These are phyloP conservation scores for Clostera curtula DNA, from an alignment of 2,888 invertebrate species.

Conservation along the genomic window DNA sequence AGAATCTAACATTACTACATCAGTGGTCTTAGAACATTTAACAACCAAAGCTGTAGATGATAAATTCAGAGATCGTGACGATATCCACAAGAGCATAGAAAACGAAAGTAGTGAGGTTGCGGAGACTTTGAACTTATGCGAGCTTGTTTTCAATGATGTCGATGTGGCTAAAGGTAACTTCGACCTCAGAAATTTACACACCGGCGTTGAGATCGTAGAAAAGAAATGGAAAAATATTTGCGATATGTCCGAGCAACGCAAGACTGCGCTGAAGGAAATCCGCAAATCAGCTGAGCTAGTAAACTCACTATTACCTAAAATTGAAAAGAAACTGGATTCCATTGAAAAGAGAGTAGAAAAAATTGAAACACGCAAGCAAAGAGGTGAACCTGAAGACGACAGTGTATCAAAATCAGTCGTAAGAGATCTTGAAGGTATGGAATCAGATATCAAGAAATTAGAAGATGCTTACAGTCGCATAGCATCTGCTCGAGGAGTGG, in stretches of 20 bases:
- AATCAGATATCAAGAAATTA: conserved; percentile 76
- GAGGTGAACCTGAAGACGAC: conserved; percentile 61
- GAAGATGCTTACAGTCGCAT: conserved; percentile 82
- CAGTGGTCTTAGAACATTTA: conserved; percentile 79
- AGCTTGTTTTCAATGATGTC: conserved; percentile 83
- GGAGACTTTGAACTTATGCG: conserved; percentile 86
- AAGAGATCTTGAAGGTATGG: conserved; percentile 75
- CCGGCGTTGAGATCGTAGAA: conserved; percentile 81
- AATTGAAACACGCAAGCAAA: conserved; percentile 56
- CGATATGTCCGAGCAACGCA: conserved; percentile 80
- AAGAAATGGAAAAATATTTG: conserved; percentile 87
- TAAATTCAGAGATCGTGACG: conserved; percentile 81
- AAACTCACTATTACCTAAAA: conserved; percentile 76
- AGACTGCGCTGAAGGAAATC: conserved; percentile 51
- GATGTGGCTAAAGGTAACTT: conserved; percentile 83
- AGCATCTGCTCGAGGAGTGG: conserved; percentile 79
- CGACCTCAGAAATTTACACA: conserved; percentile 79
- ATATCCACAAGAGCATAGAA: conserved; percentile 83
- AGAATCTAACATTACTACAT: conserved; percentile 80
- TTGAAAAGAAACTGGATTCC: conserved; percentile 76
- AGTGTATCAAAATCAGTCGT: conserved; percentile 76
- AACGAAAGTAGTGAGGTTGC: conserved; percentile 85
- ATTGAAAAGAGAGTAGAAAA: conserved; percentile 77
- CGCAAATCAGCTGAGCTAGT: conserved; percentile 79
- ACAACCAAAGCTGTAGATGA: conserved; percentile 79